Conservation (phyloP, 2,113 vertebrate species). For the Dinomys branickii region DNA sequence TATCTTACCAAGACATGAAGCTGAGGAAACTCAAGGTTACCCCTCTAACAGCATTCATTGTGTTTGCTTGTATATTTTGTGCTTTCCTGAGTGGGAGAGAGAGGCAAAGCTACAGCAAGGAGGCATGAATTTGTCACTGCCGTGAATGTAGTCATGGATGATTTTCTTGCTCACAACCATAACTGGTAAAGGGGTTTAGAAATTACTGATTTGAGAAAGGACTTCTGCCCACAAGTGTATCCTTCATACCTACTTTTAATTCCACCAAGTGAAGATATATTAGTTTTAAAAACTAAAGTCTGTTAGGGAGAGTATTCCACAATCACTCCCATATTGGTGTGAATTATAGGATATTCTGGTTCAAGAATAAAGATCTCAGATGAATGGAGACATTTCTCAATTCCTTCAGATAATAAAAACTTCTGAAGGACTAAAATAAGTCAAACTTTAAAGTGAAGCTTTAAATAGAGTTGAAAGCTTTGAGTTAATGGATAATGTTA, state of each 20-base stretch:
- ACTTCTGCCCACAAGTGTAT: background rate
- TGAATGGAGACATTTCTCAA: constrained; percentile 73
- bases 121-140: background rate
- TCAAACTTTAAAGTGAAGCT: constrained; percentile 73
- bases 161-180: background rate
- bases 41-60: background rate
- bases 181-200: background rate
- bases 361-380: constrained; percentile 50
- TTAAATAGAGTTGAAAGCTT: constrained; percentile 78
- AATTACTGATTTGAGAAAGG: background rate
- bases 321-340: background rate
- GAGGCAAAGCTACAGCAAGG: background rate
- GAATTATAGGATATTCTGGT: constrained; percentile 15
- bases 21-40: constrained; percentile 44
- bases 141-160: background rate
- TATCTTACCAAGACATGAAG: background rate
- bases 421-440: constrained; percentile 65
- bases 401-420: constrained; percentile 66
- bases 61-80: background rate
- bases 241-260: constrained; percentile 5
- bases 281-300: background rate
- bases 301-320: background rate
- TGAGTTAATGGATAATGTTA: constrained; percentile 75
- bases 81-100: background rate
- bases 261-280: background rate